Conservation (phyloP, 2,113 vertebrate species). For the Indicator indicator region DNA sequence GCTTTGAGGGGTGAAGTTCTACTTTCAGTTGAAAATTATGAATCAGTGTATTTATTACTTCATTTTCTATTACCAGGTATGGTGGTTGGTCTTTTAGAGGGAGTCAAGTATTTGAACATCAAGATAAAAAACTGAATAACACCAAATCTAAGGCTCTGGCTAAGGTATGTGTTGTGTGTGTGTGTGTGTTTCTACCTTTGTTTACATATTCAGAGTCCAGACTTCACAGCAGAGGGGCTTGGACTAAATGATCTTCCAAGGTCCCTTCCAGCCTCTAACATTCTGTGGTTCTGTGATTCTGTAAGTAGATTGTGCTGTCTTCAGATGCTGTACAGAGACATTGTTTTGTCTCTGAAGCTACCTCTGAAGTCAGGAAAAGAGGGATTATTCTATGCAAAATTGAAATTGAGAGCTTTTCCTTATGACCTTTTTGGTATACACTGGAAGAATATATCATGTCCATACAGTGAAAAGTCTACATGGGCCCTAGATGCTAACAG, state of each 20-base stretch:
- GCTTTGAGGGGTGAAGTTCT: background rate
- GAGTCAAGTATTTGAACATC: background rate
- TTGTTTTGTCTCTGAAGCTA: background rate
- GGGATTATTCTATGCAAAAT: background rate
- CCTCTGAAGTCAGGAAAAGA: background rate
- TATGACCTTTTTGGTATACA: background rate
- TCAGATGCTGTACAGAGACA: background rate
- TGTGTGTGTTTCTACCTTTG: background rate
- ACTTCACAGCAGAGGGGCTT: background rate
- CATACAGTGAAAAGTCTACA: background rate
- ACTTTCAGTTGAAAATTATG: background rate
- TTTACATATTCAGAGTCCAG: background rate
- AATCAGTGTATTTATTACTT: background rate
- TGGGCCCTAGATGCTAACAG: background rate
- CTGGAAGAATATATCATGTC: background rate
- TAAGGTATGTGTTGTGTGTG: constrained; percentile 64
- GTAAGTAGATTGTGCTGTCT: background rate
- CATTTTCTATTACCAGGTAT: constrained; percentile 52
- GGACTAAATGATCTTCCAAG: background rate
- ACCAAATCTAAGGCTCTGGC: constrained; percentile 24
- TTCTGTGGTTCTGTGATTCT: too few species aligned
- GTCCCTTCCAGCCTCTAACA: too few species aligned
- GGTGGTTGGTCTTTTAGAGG: constrained; percentile 79
- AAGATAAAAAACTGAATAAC: background rate
- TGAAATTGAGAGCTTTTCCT: background rate